Conservation (phyloP, 2,888 invertebrate genomes). For the Leptopilina syphax region DNA sequence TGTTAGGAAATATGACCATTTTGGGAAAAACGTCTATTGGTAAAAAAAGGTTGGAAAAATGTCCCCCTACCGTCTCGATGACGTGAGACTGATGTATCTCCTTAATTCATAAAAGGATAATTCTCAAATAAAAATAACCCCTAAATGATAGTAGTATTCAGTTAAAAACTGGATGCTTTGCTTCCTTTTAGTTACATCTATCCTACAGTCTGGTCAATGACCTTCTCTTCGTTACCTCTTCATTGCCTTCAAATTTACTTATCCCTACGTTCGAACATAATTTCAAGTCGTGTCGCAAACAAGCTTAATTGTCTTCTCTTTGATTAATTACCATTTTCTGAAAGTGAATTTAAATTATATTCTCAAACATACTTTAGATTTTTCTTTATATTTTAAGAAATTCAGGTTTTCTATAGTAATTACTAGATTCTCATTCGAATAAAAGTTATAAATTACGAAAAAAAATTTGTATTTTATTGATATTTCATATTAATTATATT, state of each 20-base stretch:
- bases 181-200: not conserved
- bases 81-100: too few relatives aligned
- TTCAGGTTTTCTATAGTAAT: not conserved
- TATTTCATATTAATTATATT: too few relatives aligned
- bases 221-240: not conserved
- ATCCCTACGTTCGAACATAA: not conserved
- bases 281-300: not conserved
- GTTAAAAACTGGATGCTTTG: too few relatives aligned
- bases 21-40: too few relatives aligned
- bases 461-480: too few relatives aligned
- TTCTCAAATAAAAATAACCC: too few relatives aligned
- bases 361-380: not conserved
- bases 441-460: too few relatives aligned
- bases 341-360: not conserved
- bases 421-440: not conserved
- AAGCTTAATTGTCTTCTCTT: not conserved
- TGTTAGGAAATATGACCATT: too few relatives aligned
- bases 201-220: not conserved
- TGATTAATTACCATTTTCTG: not conserved
- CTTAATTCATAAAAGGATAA: too few relatives aligned
- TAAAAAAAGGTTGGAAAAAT: too few relatives aligned
- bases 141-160: too few relatives aligned
- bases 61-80: too few relatives aligned
- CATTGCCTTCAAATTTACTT: not conserved
- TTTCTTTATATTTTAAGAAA: not conserved